A percentile compares a stretch with the other conserved stretches of the same genome.
Conservation (phyloP, 2,797 vertebrate genomes). For the Eleutherodactylus coqui region DNA sequence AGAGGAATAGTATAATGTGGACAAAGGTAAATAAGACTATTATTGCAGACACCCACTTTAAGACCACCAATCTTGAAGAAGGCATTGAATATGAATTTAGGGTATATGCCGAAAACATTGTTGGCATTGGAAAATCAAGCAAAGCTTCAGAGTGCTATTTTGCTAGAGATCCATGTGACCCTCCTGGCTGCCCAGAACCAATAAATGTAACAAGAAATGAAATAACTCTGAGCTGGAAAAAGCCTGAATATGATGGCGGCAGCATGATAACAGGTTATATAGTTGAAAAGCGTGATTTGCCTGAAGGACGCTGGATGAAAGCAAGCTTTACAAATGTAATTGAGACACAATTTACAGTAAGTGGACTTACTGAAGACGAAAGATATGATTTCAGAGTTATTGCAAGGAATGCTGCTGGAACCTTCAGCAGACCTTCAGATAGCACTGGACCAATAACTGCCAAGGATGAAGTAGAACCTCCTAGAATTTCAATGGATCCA, state of each 20-base stretch:
- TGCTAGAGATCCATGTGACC: slow-evolving; percentile 95
- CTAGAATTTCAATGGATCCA: slow-evolving; percentile 95
- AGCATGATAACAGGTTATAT: slow-evolving; percentile 94
- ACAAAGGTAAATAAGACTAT: slow-evolving; percentile 94
- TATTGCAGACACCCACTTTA: slow-evolving; percentile 90
- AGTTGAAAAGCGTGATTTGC: slow-evolving; percentile 96
- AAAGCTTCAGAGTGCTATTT: slow-evolving; percentile 93
- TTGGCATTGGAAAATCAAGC: slow-evolving; percentile 93
- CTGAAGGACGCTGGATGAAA: slow-evolving; percentile 96
- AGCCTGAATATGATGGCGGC: slow-evolving; percentile 97
- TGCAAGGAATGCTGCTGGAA: slow-evolving; percentile 95
- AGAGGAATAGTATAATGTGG: slow-evolving; percentile 98
- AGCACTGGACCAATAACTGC: slow-evolving; percentile 96
- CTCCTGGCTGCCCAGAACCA: slow-evolving; percentile 93
- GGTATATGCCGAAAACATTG: slow-evolving; percentile 97
- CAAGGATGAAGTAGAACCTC: slow-evolving; percentile 90
- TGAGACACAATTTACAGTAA: slow-evolving; percentile 93
- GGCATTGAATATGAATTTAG: slow-evolving; percentile 96
- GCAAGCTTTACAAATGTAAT: slow-evolving; percentile 97
- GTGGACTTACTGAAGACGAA: slow-evolving; percentile 92
- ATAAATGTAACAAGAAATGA: slow-evolving; percentile 89
- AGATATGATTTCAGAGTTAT: slow-evolving; percentile 98
- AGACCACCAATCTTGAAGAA: slow-evolving; percentile 93
- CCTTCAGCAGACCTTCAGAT: slow-evolving; percentile 94
- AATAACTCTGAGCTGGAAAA: slow-evolving; percentile 93